A percentile compares a stretch with the other conserved stretches of the same genome.
phyloP scores from a whole-genome alignment of 2,888 invertebrate genomes.

The Acanthosepion pharaonis region DNA sequence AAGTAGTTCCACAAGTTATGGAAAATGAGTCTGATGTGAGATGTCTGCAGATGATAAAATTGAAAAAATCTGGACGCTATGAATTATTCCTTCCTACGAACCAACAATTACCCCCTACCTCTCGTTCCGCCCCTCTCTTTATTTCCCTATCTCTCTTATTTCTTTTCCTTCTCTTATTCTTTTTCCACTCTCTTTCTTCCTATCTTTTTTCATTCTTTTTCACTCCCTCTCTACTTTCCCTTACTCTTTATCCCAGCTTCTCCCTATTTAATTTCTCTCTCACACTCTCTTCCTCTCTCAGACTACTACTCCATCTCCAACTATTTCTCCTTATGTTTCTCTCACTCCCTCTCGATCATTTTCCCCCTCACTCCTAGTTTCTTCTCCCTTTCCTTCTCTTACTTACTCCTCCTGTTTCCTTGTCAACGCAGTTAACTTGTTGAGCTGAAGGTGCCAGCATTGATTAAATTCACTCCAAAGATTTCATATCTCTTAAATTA shows the following conservation, averaged over 20 bases:
- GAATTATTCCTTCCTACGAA: background rate
- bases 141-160: background rate
- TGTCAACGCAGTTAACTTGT: background rate
- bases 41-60: background rate
- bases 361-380: background rate
- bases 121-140: background rate
- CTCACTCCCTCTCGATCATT: background rate
- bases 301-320: background rate
- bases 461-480: no score
- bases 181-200: no score
- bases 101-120: background rate
- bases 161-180: no score
- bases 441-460: no score
- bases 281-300: background rate
- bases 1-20: background rate
- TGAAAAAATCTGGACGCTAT: background rate
- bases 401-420: background rate
- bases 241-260: background rate
- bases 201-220: no score
- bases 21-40: background rate
- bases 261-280: no score
- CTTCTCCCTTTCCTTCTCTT: background rate
- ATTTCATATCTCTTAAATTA: no score
- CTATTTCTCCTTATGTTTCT: background rate
- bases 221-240: background rate